Base-by-base conservation (phyloP, 30 jellyfish, hydroid and myxozoan genomes). In the Mastigias papua region DNA sequence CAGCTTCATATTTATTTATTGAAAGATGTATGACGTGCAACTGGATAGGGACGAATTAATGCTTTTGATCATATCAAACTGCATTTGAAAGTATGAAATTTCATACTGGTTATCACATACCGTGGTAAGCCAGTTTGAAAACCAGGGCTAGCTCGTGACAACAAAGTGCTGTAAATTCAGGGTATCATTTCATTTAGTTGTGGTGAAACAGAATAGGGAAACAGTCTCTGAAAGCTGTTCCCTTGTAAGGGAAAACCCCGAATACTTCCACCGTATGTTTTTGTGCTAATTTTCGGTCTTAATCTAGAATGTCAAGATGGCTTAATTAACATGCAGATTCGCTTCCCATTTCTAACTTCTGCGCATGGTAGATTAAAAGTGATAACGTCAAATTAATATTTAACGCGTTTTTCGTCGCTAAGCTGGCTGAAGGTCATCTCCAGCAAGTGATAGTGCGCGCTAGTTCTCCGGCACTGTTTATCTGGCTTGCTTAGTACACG, bases 351-450 rank as follows among this genome's bases (percentile, higher is more conserved):
- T 69, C 32, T 69, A 61, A 28, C 80, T 69, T 69, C 51, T 69
- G 88, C 88, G 88, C 88, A 78, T 78, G 88, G 76, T 54, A 25
- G 88, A 54, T 34, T 26, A 61, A 35, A 58, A 61, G 78, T 62
- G 88, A 42, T 61, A 62, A 76, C 7, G 57, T 32, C 20, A 20
- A 27, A 84, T 84, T 58, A 84, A 84, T 84, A 69, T 84, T 84
- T 54, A 84, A 69, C 93, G 83, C 87, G 78, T 84, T 84, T 70
- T 50, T 22, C 30, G 28, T 33, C 13, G 10, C 62, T 84, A 84
- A 48, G 93, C 93, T 71, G 93, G n/a, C 64, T 82, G 68, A 27
- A 67, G 77, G 58, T 82, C 76, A 70, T 42, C 50, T 82, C 85
- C 48, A 20, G 58, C 69, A 42, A 28, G 67, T 21, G 9, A 2